Evolutionary conservation across 2,888 invertebrate species (phyloP).

Genomic region (Tubulanus polymorphus): DNA sequence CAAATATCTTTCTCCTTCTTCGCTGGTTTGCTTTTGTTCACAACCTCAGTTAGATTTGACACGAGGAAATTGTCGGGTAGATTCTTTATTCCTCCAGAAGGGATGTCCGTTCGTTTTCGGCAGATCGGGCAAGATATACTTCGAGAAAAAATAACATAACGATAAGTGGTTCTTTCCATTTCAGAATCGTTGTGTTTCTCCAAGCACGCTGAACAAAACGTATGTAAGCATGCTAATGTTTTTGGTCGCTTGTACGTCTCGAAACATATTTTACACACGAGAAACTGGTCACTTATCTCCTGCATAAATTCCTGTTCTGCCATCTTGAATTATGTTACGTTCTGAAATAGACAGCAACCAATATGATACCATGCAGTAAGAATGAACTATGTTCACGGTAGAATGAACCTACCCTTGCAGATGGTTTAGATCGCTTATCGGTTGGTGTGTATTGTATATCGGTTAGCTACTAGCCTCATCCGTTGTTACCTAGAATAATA

Average conservation of each 20-base stretch:
- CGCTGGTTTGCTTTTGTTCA: constrained; percentile 32
- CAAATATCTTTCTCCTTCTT: too few relatives aligned
- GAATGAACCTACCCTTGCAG: too few relatives aligned
- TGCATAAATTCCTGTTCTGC: constrained; percentile 47
- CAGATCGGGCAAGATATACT: constrained; percentile 49
- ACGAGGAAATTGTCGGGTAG: constrained; percentile 51
- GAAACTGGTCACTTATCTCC: constrained; percentile 51
- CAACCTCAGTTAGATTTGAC: constrained; percentile 44
- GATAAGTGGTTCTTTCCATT: constrained; percentile 28
- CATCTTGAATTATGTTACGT: too few relatives aligned
- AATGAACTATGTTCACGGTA: too few relatives aligned
- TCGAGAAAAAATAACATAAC: constrained; percentile 40
- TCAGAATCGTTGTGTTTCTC: constrained; percentile 48
- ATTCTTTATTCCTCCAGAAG: constrained; percentile 44
- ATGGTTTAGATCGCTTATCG: too few relatives aligned
- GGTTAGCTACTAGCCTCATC: too few relatives aligned
- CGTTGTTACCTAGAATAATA: too few relatives aligned
- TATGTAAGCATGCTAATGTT: constrained; percentile 48
- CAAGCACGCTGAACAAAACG: constrained; percentile 48
- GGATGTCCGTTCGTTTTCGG: constrained; percentile 47
- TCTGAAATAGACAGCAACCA: too few relatives aligned
- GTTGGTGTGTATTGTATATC: too few relatives aligned
- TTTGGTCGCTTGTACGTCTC: constrained; percentile 49
- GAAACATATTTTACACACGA: constrained; percentile 49
- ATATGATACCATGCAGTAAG: too few relatives aligned